These are phyloP conservation scores for Schizopygopsis pylzovi DNA, from an alignment of 2,797 vertebrate species.

Conservation along the genomic window DNA sequence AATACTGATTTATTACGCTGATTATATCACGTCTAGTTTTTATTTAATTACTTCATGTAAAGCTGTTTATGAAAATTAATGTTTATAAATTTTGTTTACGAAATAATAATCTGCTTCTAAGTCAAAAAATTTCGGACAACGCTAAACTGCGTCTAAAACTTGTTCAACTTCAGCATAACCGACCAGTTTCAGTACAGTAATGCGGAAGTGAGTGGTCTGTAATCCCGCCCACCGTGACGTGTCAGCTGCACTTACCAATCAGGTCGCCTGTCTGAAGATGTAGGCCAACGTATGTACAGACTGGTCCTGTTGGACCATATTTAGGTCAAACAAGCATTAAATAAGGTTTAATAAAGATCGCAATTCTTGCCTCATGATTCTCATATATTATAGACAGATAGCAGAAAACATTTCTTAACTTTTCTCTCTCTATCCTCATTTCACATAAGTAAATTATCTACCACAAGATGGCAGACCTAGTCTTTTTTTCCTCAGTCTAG, in stretches of 20 bases:
- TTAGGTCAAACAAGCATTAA: conserved; percentile 19
- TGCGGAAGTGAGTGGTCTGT: conserved; percentile 22
- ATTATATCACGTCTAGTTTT: not conserved
- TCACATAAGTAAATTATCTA: not conserved
- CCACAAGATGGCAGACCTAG: conserved; percentile 42
- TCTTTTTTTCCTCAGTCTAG: not conserved
- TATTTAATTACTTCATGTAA: not conserved
- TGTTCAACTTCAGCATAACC: not conserved
- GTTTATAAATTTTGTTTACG: not conserved
- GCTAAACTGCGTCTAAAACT: not conserved
- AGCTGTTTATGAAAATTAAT: not conserved
- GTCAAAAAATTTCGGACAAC: not conserved
- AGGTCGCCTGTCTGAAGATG: not conserved
- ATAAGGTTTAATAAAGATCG: not conserved
- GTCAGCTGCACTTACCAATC: not conserved
- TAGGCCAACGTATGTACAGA: not conserved
- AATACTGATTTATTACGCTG: not conserved
- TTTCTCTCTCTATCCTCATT: not conserved
- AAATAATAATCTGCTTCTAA: not conserved
- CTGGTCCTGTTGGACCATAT: not conserved
- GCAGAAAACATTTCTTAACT: not conserved
- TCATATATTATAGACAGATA: not conserved
- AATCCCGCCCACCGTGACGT: conserved; percentile 34
- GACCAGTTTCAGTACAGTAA: conserved; percentile 1
- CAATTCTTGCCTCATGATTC: not conserved